phyloP scores from a whole-genome alignment of 2,113 vertebrate species.

The Lophura nycthemera region DNA sequence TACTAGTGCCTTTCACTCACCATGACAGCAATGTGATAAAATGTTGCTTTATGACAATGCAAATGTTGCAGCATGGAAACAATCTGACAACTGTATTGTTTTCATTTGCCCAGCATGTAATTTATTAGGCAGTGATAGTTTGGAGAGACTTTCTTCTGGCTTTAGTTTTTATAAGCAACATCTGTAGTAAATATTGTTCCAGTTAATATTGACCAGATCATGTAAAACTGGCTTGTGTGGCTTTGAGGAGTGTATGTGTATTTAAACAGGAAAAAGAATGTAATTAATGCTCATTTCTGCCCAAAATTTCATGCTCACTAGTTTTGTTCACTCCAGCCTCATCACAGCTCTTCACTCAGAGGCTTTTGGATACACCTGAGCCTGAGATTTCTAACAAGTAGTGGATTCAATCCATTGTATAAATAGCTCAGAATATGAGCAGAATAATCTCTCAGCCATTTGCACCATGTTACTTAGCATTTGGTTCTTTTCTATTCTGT shows the following conservation, averaged over 20 bases:
- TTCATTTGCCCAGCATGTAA: neutral
- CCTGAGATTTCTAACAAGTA: neutral
- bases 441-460: neutral
- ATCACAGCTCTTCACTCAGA: neutral
- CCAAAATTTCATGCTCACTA: neutral
- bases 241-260: neutral
- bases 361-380: neutral
- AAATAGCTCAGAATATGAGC: neutral
- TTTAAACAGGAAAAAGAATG: neutral
- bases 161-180: neutral
- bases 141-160: neutral
- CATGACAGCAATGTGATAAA: neutral
- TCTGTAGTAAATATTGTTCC: neutral
- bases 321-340: neutral
- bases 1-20: neutral
- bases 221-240: fast-evolving
- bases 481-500: neutral
- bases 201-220: neutral
- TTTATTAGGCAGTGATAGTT: neutral
- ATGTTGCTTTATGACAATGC: neutral
- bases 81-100: neutral
- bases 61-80: neutral
- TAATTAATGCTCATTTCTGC: neutral
- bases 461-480: neutral
- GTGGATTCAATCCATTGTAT: neutral